Conservation (phyloP, 2,888 invertebrate genomes). For the Apomyelois bistriatella region DNA sequence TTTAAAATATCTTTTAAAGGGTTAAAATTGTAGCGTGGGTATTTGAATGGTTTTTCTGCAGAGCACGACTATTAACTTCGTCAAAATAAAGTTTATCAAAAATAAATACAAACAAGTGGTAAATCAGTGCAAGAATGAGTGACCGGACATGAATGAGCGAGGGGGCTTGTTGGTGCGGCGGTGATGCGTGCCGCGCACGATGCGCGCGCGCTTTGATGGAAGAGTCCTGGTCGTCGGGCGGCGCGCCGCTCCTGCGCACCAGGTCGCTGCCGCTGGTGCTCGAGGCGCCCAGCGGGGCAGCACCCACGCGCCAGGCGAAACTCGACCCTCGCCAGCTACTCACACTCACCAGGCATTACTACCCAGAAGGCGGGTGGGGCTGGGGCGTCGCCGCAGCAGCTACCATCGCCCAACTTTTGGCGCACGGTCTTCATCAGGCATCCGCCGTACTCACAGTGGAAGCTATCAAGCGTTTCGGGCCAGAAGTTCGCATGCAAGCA, state of each 20-base stretch:
- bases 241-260: constrained; percentile 82
- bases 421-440: constrained; percentile 87
- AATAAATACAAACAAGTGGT: neutral
- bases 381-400: constrained; percentile 89
- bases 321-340: constrained; percentile 80
- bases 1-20: too few relatives aligned
- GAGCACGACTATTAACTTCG: neutral
- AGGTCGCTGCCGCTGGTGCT: constrained; percentile 84
- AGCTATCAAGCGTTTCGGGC: constrained; percentile 80
- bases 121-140: constrained; percentile 33
- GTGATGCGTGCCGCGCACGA: constrained; percentile 68
- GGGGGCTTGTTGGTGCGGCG: constrained; percentile 47
- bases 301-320: constrained; percentile 68
- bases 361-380: constrained; percentile 94
- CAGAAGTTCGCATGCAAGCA: constrained; percentile 81
- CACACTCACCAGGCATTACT: constrained; percentile 89
- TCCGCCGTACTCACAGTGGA: constrained; percentile 81
- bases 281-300: constrained; percentile 69
- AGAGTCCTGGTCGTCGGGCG: constrained; percentile 79
- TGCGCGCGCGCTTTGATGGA: constrained; percentile 75
- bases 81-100: neutral
- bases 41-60: neutral
- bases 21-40: neutral
- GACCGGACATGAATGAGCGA: constrained; percentile 56
- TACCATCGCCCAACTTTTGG: constrained; percentile 85